Evolutionary conservation across 2,888 invertebrate species (phyloP).

Genomic region (Noctua pronuba): DNA sequence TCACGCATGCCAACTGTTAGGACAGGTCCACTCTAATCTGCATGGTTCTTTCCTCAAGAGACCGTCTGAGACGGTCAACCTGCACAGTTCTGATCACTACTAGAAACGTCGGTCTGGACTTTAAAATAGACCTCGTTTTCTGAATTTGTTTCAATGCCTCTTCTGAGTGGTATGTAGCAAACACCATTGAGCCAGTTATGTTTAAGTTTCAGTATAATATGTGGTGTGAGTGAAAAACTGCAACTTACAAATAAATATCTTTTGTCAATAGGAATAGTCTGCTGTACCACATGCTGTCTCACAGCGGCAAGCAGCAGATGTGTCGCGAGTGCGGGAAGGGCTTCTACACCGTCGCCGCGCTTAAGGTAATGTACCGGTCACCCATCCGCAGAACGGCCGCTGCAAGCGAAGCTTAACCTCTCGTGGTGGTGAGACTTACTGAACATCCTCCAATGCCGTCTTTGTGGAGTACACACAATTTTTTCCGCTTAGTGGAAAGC

Average conservation of each 20-base stretch:
- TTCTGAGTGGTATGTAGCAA: too few species aligned
- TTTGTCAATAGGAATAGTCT: slow-evolving; percentile 92
- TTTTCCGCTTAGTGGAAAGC: background rate
- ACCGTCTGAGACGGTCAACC: too few species aligned
- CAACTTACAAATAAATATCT: background rate
- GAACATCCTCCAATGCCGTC: background rate
- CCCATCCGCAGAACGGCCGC: background rate
- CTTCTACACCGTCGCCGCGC: slow-evolving; percentile 95
- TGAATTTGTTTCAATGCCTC: too few species aligned
- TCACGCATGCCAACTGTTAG: too few species aligned
- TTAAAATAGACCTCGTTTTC: too few species aligned
- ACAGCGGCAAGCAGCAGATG: slow-evolving; percentile 94
- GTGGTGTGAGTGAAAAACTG: too few species aligned
- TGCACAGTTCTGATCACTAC: too few species aligned
- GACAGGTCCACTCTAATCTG: too few species aligned
- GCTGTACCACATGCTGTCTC: slow-evolving; percentile 95
- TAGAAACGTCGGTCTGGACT: too few species aligned
- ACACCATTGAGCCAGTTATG: too few species aligned
- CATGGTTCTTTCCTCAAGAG: too few species aligned
- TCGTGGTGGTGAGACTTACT: background rate
- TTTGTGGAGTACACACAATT: background rate
- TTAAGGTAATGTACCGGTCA: slow-evolving; percentile 91
- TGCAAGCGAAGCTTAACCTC: background rate
- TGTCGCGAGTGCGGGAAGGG: slow-evolving; percentile 95
- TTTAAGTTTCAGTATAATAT: background rate